phyloP scores from a whole-genome alignment of 2,797 vertebrate genomes.

The Rhinatrema bivittatum region DNA sequence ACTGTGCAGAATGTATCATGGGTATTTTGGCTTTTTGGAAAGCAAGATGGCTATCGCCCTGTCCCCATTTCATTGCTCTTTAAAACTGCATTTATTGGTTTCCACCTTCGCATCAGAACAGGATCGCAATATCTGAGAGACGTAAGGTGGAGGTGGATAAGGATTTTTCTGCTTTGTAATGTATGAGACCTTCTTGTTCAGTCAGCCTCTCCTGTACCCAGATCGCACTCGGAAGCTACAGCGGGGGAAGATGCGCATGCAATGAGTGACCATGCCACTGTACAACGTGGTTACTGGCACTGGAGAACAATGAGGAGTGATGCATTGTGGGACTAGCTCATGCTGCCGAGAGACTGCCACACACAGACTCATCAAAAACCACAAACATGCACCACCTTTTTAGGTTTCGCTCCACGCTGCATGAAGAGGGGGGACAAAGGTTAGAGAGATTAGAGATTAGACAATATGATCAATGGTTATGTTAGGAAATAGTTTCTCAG shows the following conservation, averaged over 20 bases:
- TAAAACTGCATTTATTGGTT: too few species aligned
- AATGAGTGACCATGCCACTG: slow-evolving; percentile 9
- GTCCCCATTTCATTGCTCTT: too few species aligned
- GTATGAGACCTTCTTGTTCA: too few species aligned
- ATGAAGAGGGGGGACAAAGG: slow-evolving; percentile 56
- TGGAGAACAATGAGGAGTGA: slow-evolving; percentile 9
- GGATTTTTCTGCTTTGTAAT: too few species aligned
- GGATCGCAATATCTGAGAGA: too few species aligned
- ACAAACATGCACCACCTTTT: slow-evolving; percentile 91
- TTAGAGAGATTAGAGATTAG: slow-evolving; percentile 53
- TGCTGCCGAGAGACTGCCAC: too few species aligned
- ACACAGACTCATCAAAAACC: slow-evolving; percentile 22
- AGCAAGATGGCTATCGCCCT: too few species aligned
- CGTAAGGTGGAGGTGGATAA: too few species aligned
- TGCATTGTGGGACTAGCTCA: background rate
- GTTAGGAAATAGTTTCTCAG: accelerated
- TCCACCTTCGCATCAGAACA: too few species aligned
- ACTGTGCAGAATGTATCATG: too few species aligned
- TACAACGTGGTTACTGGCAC: background rate
- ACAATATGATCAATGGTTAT: accelerated
- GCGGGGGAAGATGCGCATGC: slow-evolving; percentile 4
- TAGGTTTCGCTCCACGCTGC: slow-evolving; percentile 93
- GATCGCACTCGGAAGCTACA: background rate
- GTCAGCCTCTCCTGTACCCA: too few species aligned
- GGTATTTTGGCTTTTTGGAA: too few species aligned